phyloP scores from a whole-genome alignment of 2,113 vertebrate species.

The Malurus melanocephalus region DNA sequence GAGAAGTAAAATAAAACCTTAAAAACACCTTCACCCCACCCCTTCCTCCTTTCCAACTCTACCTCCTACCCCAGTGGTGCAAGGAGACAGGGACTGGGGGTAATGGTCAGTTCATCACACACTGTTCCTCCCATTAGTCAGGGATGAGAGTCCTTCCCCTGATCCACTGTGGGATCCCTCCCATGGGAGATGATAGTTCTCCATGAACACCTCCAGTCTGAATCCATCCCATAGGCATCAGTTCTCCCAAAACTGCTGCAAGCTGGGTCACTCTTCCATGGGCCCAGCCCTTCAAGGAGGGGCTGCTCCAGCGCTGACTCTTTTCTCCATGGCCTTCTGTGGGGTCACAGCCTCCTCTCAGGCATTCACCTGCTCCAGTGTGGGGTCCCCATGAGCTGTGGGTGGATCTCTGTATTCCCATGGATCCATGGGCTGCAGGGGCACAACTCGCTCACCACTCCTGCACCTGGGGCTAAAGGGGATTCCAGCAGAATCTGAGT shows the following conservation, averaged over 20 bases:
- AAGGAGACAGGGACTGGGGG: not conserved
- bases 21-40: not conserved
- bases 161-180: not conserved
- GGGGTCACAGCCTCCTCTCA: not conserved
- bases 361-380: not conserved
- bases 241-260: not conserved
- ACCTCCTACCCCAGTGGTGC: fast-evolving
- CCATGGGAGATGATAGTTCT: not conserved
- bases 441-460: not conserved
- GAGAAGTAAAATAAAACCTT: not conserved
- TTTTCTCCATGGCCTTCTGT: not conserved
- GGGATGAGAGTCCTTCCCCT: not conserved
- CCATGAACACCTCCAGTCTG: not conserved
- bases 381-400: not conserved
- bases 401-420: not conserved
- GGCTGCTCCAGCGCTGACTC: not conserved
- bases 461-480: not conserved
- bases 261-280: fast-evolving
- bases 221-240: not conserved
- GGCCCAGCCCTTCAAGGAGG: not conserved
- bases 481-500: not conserved
- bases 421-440: not conserved
- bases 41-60: not conserved
- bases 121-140: not conserved
- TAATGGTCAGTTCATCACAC: too few species aligned